Percentiles rank a stretch among this genome's conserved stretches.
Conservation (phyloP, 1,140 invertebrate species). For the Leptestheria dahalacensis region DNA sequence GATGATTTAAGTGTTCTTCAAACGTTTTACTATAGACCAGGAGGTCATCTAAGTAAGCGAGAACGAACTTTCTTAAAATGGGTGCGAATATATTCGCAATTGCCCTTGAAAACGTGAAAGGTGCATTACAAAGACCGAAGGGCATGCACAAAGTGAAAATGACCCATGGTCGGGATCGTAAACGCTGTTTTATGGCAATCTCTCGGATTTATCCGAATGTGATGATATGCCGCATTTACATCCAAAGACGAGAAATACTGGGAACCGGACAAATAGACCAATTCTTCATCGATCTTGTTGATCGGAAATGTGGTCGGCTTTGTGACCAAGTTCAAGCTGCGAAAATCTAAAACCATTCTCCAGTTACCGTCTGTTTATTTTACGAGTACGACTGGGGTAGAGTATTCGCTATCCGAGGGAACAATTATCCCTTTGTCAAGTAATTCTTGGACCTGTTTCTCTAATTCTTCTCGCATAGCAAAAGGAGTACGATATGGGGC, state of each 20-base stretch:
- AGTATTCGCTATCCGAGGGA: not conserved
- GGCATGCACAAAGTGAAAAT: not conserved
- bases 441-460: not conserved
- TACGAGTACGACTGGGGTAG: not conserved
- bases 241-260: not conserved
- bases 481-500: not conserved
- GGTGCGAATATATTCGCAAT: not conserved
- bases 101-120: not conserved
- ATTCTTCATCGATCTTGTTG: not conserved
- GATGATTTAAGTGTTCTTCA: constrained; percentile 14
- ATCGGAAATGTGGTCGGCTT: not conserved
- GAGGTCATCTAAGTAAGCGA: constrained; percentile 19
- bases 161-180: not conserved
- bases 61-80: not conserved
- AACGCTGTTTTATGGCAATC: not conserved
- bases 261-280: not conserved
- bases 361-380: not conserved
- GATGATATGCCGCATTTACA: not conserved
- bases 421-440: not conserved
- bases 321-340: not conserved
- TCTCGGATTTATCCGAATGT: not conserved
- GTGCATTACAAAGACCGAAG: not conserved
- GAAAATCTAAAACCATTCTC: not conserved
- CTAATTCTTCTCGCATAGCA: not conserved
- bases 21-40: constrained; percentile 11